Conservation (phyloP, 2,113 vertebrate species). For the Amphiprion percula region DNA sequence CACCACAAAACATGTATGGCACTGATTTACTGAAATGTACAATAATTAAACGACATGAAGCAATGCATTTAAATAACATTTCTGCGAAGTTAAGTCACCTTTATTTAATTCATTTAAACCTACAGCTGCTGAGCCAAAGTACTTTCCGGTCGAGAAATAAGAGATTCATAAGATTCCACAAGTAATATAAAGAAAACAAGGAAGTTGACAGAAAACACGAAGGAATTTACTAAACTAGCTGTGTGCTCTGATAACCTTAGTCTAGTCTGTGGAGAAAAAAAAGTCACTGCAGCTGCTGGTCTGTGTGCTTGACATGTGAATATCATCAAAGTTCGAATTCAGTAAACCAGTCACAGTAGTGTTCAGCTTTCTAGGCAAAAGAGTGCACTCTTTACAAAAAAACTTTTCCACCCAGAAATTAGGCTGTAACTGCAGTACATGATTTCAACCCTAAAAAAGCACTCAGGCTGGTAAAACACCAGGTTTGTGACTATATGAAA, state of each 20-base stretch:
- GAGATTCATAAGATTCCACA: too few species aligned
- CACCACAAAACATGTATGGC: too few species aligned
- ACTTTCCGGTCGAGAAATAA: too few species aligned
- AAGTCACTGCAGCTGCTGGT: background rate
- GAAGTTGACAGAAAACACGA: background rate
- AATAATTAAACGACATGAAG: background rate
- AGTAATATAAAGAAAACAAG: background rate
- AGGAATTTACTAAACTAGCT: background rate
- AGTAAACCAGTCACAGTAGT: background rate
- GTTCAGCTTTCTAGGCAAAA: slow-evolving; percentile 23
- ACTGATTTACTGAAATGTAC: too few species aligned
- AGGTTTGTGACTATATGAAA: background rate
- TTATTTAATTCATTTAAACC: background rate
- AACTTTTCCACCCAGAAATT: slow-evolving; percentile 51
- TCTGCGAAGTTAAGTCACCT: too few species aligned
- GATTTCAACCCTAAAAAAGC: slow-evolving; percentile 27
- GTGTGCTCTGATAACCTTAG: background rate
- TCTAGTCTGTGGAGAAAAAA: background rate
- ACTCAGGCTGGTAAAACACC: slow-evolving; percentile 8
- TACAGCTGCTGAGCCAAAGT: background rate
- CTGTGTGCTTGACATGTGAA: background rate
- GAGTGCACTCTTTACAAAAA: slow-evolving; percentile 35
- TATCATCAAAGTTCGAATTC: background rate
- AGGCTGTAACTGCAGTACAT: slow-evolving; percentile 20
- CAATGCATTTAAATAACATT: background rate